phyloP scores from a whole-genome alignment of 2,113 vertebrate genomes.

The Oncorhynchus kisutch region DNA sequence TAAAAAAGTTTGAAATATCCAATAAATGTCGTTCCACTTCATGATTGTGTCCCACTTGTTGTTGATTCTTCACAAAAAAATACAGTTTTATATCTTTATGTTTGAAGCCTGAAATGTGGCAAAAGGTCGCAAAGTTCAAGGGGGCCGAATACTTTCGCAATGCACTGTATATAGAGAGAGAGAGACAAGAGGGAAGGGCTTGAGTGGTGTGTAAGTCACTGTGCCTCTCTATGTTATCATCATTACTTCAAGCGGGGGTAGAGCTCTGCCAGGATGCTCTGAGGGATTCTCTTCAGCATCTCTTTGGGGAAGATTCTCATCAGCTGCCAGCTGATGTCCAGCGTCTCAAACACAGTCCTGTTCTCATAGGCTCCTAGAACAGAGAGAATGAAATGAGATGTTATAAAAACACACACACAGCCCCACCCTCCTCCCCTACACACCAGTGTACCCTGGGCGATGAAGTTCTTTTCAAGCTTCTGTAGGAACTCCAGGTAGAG shows the following conservation, averaged over 20 bases:
- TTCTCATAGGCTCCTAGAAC: slow-evolving; percentile 90
- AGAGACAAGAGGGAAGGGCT: neutral
- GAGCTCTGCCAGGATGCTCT: slow-evolving; percentile 91
- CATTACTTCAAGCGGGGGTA: slow-evolving; percentile 83
- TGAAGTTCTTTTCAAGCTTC: slow-evolving; percentile 95
- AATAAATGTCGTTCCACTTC: no score
- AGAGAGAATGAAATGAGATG: neutral
- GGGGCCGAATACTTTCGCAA: no score
- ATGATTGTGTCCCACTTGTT: no score
- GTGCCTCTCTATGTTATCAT: slow-evolving; percentile 64
- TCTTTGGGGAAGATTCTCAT: slow-evolving; percentile 98
- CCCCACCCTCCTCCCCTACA: neutral
- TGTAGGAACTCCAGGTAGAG: slow-evolving; percentile 93
- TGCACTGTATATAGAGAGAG: neutral
- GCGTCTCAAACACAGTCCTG: slow-evolving; percentile 89
- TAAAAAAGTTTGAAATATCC: no score
- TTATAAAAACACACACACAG: no score
- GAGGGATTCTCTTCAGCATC: slow-evolving; percentile 97
- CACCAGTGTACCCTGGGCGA: slow-evolving; percentile 80
- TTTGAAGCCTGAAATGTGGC: no score
- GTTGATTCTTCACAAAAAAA: no score
- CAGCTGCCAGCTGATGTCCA: slow-evolving; percentile 98
- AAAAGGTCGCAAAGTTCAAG: no score
- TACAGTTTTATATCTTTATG: no score
- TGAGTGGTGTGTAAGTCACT: slow-evolving; percentile 44